phyloP scores from a whole-genome alignment of 2,797 vertebrate species.

The Lepidocolaptes lacrymiger region DNA sequence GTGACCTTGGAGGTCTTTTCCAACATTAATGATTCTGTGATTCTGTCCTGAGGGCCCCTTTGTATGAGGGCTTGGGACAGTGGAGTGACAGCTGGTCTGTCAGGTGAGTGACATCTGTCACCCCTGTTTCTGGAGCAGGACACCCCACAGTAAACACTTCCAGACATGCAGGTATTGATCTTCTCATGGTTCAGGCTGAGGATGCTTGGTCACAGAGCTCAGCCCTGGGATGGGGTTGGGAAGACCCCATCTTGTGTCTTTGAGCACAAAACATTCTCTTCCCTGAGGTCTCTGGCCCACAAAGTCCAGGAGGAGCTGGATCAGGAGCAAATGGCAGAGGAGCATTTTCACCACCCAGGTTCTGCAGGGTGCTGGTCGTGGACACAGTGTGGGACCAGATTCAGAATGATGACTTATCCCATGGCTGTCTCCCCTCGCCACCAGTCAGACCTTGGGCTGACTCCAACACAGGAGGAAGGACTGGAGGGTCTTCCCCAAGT shows the following conservation, averaged over 20 bases:
- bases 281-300: fast-evolving
- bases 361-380: neutral
- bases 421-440: fast-evolving
- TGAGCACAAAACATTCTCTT: neutral
- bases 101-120: neutral
- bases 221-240: neutral
- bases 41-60: neutral
- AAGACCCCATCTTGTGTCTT: too few relatives aligned
- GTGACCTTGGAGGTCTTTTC: neutral
- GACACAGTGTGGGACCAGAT: neutral
- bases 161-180: neutral
- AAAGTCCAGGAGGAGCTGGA: neutral
- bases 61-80: neutral
- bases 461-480: neutral
- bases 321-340: neutral
- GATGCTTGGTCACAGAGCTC: neutral
- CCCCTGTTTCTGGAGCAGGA: neutral
- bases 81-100: neutral
- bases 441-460: neutral
- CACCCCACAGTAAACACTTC: neutral
- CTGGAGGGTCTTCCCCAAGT: neutral
- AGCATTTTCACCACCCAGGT: neutral
- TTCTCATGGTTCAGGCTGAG: neutral
- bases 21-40: neutral
- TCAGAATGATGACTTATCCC: fast-evolving